Conservation (phyloP, 2,888 invertebrate species). For the Volucella bombylans region DNA sequence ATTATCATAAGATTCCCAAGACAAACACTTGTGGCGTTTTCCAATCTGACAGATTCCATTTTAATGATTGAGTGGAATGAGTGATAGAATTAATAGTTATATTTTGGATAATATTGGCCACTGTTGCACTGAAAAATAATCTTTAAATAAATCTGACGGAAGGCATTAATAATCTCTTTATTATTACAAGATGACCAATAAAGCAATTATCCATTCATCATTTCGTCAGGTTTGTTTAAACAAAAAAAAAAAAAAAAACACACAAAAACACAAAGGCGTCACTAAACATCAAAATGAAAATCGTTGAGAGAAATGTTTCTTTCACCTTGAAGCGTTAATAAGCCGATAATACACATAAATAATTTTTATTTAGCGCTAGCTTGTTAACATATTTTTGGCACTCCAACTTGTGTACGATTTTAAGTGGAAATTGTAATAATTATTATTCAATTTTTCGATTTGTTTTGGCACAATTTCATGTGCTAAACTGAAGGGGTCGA, state of each 20-base stretch:
- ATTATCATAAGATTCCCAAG: no score
- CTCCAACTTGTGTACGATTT: slow-evolving; percentile 19
- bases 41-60: no score
- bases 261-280: background rate
- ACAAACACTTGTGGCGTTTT: no score
- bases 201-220: no score
- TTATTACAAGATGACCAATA: no score
- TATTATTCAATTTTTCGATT: slow-evolving; percentile 37
- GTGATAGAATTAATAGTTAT: no score
- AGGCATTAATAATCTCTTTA: no score
- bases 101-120: no score
- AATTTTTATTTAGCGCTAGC: slow-evolving; percentile 25
- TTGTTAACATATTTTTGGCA: slow-evolving; percentile 56
- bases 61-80: no score
- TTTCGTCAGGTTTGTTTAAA: background rate
- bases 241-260: background rate
- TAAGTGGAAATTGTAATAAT: slow-evolving; percentile 56
- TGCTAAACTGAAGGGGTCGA: slow-evolving; percentile 19
- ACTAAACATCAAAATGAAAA: slow-evolving; percentile 3
- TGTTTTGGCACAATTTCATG: slow-evolving; percentile 59
- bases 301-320: background rate
- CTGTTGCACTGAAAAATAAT: no score
- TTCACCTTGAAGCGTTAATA: slow-evolving; percentile 48
- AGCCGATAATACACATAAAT: slow-evolving; percentile 25
- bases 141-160: no score